Evolutionary conservation across 2,888 invertebrate genomes (phyloP).

Genomic region (Cephus nigrinus): DNA sequence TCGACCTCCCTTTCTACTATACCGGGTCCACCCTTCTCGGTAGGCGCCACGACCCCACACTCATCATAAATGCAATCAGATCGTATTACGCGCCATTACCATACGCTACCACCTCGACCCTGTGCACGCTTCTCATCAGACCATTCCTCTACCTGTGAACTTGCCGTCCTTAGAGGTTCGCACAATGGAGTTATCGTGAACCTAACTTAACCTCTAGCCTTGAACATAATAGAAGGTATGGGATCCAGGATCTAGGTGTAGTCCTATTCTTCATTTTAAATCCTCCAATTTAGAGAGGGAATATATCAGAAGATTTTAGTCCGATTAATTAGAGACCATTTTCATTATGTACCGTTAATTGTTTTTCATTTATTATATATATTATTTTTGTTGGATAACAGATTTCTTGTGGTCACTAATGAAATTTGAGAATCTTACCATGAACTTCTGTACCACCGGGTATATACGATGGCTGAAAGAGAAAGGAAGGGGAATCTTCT

Average conservation of each 20-base stretch:
- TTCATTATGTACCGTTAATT: not conserved
- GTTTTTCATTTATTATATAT: not conserved
- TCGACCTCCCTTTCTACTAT: conserved; percentile 20
- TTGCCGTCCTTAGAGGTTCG: not conserved
- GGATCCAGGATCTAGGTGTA: not conserved
- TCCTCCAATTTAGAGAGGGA: not conserved
- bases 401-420: not conserved
- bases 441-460: not conserved
- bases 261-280: not conserved
- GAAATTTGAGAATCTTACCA: not conserved
- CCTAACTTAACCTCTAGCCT: not conserved
- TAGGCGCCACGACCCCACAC: conserved; percentile 38
- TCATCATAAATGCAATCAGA: conserved; percentile 55
- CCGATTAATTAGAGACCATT: not conserved
- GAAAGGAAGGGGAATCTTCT: not conserved
- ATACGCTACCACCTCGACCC: conserved; percentile 34
- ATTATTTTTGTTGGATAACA: not conserved
- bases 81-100: conserved; percentile 56
- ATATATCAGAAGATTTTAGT: not conserved
- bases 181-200: not conserved
- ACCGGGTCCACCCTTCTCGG: conserved; percentile 4
- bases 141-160: conserved; percentile 5
- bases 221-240: not conserved
- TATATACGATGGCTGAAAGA: not conserved
- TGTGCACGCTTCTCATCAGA: not conserved